phyloP scores from a whole-genome alignment of 2,888 invertebrate genomes.

The Lasius fuliginosus region DNA sequence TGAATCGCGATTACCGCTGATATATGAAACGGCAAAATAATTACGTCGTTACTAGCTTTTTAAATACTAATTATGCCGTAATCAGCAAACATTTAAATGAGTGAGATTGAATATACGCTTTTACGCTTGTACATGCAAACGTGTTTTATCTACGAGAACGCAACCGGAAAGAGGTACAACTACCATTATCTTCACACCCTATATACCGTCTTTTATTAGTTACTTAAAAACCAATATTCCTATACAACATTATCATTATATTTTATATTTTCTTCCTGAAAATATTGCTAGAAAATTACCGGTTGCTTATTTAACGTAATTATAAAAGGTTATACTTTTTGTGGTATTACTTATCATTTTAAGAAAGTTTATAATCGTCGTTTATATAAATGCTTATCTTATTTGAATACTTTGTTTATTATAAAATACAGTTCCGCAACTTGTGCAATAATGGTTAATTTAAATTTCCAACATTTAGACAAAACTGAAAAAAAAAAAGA shows the following conservation, averaged over 20 bases:
- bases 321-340: not conserved
- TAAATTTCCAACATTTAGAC: not conserved
- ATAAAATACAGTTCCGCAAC: not conserved
- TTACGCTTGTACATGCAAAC: conserved; percentile 22
- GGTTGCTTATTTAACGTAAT: not conserved
- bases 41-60: conserved; percentile 33
- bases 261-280: not conserved
- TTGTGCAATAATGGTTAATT: not conserved
- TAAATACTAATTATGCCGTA: conserved; percentile 46
- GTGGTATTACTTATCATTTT: not conserved
- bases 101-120: not conserved
- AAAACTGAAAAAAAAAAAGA: not conserved
- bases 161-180: conserved; percentile 11
- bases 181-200: not conserved
- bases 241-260: not conserved
- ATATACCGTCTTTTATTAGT: not conserved
- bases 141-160: conserved; percentile 17
- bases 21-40: conserved; percentile 35
- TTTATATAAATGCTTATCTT: not conserved
- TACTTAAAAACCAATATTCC: not conserved
- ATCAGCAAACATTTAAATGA: conserved; percentile 43
- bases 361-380: not conserved
- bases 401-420: not conserved
- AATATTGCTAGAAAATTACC: not conserved
- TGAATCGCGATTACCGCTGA: conserved; percentile 15